Percentiles rank a stretch among this genome's conserved stretches.
These are phyloP conservation scores for Trimorus sp. DNA, from an alignment of 2,888 invertebrate genomes.

Conservation along the genomic window DNA sequence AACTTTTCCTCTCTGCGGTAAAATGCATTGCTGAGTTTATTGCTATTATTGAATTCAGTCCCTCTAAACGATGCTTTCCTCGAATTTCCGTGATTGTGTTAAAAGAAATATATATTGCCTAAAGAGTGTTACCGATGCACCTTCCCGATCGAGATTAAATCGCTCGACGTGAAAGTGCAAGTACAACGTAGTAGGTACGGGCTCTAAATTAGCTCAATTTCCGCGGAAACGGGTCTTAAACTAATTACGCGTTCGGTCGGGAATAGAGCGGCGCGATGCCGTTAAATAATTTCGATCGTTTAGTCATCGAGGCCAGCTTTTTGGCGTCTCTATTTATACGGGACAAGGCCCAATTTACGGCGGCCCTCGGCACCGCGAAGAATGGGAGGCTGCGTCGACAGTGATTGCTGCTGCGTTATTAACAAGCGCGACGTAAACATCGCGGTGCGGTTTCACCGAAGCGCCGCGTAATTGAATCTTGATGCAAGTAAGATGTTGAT, in stretches of 20 bases:
- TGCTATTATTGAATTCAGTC: too few species aligned
- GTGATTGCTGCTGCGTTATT: constrained; percentile 58
- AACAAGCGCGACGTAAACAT: constrained; percentile 46
- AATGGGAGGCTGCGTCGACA: constrained; percentile 33
- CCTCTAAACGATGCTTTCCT: too few species aligned
- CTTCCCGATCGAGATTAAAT: too few species aligned
- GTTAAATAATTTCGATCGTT: constrained; percentile 59
- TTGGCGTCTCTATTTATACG: constrained; percentile 40
- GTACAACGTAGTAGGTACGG: constrained; percentile 26
- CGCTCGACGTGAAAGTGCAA: too few species aligned
- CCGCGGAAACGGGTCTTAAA: constrained; percentile 43
- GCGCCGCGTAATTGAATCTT: constrained; percentile 48
- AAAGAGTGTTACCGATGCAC: too few species aligned
- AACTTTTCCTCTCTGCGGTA: too few species aligned
- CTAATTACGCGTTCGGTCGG: constrained; percentile 63
- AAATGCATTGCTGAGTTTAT: too few species aligned
- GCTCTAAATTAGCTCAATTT: constrained; percentile 67
- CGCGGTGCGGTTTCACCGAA: constrained; percentile 32
- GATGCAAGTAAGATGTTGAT: constrained; percentile 50
- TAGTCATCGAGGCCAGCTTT: constrained; percentile 44
- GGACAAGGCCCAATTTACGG: constrained; percentile 32
- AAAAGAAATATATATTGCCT: too few species aligned
- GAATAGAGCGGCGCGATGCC: constrained; percentile 14
- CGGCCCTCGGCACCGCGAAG: constrained; percentile 23
- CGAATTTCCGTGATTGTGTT: too few species aligned